Percentiles rank a stretch among this genome's conserved stretches.
Conservation (phyloP, 1,140 invertebrate species). For the Tenebrio molitor region DNA sequence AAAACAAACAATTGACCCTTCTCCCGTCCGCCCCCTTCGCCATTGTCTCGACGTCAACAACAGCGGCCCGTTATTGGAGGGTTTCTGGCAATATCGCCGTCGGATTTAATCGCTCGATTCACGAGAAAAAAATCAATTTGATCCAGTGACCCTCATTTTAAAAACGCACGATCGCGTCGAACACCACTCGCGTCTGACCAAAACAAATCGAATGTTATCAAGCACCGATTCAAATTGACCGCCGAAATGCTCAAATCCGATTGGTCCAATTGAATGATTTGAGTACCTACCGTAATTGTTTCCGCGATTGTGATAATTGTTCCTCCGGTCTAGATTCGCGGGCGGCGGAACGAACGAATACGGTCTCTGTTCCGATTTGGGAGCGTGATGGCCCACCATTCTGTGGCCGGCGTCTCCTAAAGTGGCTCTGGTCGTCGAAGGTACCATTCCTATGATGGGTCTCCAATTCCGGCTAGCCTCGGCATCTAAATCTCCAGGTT, state of each 20-base stretch:
- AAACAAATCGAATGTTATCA: too few species aligned
- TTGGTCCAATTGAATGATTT: too few species aligned
- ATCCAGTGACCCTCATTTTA: too few species aligned
- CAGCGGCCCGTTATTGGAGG: background rate
- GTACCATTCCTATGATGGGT: conserved; percentile 76
- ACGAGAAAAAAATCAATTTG: background rate
- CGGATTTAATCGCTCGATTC: conserved; percentile 3
- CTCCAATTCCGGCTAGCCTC: conserved; percentile 79
- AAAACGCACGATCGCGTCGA: too few species aligned
- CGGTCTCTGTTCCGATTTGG: conserved; percentile 46
- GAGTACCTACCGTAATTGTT: conserved; percentile 30
- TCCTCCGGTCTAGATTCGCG: conserved; percentile 49
- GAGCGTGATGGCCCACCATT: conserved; percentile 70
- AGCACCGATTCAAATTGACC: background rate
- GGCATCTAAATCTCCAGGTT: conserved; percentile 81
- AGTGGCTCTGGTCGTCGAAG: conserved; percentile 69
- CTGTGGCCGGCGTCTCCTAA: conserved; percentile 78
- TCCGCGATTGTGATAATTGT: conserved; percentile 40
- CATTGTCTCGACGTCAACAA: conserved; percentile 51
- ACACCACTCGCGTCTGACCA: too few species aligned
- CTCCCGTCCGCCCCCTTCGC: conserved; percentile 41
- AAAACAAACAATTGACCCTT: conserved; percentile 56
- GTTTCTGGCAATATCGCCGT: conserved; percentile 8
- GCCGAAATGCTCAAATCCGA: background rate
- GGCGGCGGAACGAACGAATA: conserved; percentile 60